Evolutionary conservation across 2,888 invertebrate species (phyloP), one percentile per base, ranked within the genome.

Genomic region (Eulithis prunata): DNA sequence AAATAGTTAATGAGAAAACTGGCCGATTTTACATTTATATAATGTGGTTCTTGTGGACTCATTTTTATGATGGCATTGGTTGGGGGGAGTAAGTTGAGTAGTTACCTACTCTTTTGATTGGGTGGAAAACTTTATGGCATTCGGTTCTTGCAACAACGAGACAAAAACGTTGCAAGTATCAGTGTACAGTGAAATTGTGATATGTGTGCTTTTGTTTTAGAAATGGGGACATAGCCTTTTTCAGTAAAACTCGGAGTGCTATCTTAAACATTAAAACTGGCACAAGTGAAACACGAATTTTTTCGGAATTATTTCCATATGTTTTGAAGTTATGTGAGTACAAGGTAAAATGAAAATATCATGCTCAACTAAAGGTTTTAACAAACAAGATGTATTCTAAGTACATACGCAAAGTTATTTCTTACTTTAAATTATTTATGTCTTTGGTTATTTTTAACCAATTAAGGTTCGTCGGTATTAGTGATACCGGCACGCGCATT

Each of bases 401-500:
- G 80, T 62, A 64, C 8, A 58, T 58, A 70, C 43, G 58, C 51
- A 64, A 55, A 64, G 36, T 58, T 63, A 58, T 77, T 71, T 72
- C 75, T 88, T 91, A 91, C 91, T 91, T 91, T 85, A 82, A 75
- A 71, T 81, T 77, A 70, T 79, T 80, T 70, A 78, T 78, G 64
- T 81, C 76, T 69, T 78, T 78, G 69, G 81, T 79, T 73, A 85
- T 72, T 88, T 84, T 88, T 85, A 90, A 88, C 88, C 87, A 89
- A 76, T 84, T 82, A 79, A 90, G 84, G 76, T 88, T 90, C 76
- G 80, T 79, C 71, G 91, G 91, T 79, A 91, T 82, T 86, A 91
- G 88, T 67, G 91, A 91, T 79, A 91, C 88, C 54, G 91, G 91
- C 79, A 90, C 77, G 76, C 89, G 86, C 84, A 85, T 88, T 77